Base-by-base conservation (phyloP, 2,113 vertebrate species). In the Caretta caretta region DNA sequence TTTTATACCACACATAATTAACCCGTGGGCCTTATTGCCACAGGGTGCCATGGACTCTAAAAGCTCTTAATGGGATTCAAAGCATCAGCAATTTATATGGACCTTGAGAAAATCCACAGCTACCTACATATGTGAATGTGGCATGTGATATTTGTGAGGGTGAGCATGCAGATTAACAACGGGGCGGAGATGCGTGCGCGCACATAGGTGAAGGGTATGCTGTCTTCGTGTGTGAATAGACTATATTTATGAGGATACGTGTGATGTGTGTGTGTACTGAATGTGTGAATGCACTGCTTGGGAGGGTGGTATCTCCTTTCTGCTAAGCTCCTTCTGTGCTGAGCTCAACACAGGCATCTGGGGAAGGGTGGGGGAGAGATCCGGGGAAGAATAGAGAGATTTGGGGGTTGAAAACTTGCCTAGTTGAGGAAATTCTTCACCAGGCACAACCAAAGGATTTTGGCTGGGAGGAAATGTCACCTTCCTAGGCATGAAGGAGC, bases 391-490 rank as follows among this genome's bases (percentile, higher is more conserved):
- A 91, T 93, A 83, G 96, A 95, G 92, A 96, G 65, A 92, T 96
- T 96, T 85, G 92, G 35, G 83, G 38, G 94, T 95, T 95, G 95
- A 79, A 96, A 88, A 92, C 92, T 83, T 82, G 86, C 90, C 89
- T 86, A 1, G 0, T 90, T 90, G 91, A 92, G 91, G 82, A 88
- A 75, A 82, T 97, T 95, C 81, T 95, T 42, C 88, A 42, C 87
- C 84, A 91, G 85, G 83, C 96, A 94, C 94, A 96, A 82, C 89
- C 88, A 89, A 97, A 84, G 75, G 94, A 97, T 97, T 91, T 81
- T 89, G 93, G 86, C 87, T 0, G 13, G 92, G 92, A 89, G 82
- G 87, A 97, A 97, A 97, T 97, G 93, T 97, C 54, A 92, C 87
- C 3, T 1, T 94, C 92, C 84, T 94, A 96, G 95, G 84, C 87